Evolutionary conservation across 2,797 vertebrate genomes (phyloP).

Genomic region (Presbytis comata): DNA sequence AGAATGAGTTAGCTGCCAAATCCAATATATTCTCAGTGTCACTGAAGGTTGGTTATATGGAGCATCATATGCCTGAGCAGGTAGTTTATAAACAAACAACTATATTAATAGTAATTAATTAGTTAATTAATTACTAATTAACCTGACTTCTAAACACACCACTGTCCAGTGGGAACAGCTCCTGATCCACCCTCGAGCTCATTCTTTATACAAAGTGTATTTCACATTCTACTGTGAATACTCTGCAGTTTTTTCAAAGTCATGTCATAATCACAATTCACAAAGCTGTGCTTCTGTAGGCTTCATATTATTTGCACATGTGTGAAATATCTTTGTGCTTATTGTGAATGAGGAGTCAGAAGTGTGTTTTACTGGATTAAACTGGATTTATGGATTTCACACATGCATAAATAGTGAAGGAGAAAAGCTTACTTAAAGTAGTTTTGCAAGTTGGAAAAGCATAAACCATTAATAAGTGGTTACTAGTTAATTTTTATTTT

Average conservation of each 20-base stretch:
- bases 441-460: not conserved
- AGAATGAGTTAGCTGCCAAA: not conserved
- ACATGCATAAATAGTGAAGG: not conserved
- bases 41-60: not conserved
- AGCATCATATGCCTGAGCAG: not conserved
- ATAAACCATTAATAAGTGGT: not conserved
- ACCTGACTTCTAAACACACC: not conserved
- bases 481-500: not conserved
- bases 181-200: not conserved
- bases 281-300: not conserved
- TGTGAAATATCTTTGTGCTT: constrained; percentile 1
- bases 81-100: constrained; percentile 17
- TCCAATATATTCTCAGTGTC: not conserved
- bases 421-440: not conserved
- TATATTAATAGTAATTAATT: not conserved
- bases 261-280: not conserved
- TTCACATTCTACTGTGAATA: not conserved
- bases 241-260: not conserved
- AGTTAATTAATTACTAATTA: not conserved
- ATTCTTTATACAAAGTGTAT: not conserved
- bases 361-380: not conserved
- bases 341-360: not conserved
- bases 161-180: not conserved
- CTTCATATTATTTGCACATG: not conserved
- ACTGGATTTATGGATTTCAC: not conserved